phyloP scores from a whole-genome alignment of 2,113 vertebrate species.

The Acinonyx jubatus region DNA sequence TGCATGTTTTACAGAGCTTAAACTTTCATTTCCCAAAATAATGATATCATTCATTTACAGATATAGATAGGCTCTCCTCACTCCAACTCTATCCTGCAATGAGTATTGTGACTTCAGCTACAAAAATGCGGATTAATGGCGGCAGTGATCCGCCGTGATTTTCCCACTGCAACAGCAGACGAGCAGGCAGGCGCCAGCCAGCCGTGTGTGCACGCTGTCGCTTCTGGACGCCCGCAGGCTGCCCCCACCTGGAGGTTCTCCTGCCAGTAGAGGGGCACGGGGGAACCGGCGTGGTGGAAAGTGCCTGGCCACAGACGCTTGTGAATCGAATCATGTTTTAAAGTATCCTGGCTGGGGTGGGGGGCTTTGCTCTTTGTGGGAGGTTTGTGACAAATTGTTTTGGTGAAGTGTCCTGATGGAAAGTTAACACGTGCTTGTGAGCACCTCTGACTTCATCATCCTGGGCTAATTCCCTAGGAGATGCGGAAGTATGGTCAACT shows the following conservation, averaged over 20 bases:
- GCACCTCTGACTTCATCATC: background rate
- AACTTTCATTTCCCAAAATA: slow-evolving; percentile 92
- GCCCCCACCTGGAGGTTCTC: fast-evolving
- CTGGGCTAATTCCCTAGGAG: background rate
- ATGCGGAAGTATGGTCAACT: background rate
- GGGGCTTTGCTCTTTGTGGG: background rate
- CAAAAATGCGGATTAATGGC: slow-evolving; percentile 86
- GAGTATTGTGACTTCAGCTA: slow-evolving; percentile 84
- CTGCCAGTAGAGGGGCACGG: fast-evolving
- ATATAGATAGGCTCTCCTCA: slow-evolving; percentile 88
- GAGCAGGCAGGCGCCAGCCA: background rate
- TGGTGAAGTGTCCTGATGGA: background rate
- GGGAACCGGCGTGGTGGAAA: fast-evolving
- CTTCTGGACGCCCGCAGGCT: fast-evolving
- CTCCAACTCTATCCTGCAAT: slow-evolving; percentile 85
- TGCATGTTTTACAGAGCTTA: slow-evolving; percentile 89
- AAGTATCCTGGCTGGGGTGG: background rate
- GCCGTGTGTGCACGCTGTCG: fast-evolving
- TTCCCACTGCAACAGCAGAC: slow-evolving; percentile 72
- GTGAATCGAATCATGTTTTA: background rate
- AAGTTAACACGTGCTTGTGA: background rate
- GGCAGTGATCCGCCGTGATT: slow-evolving; percentile 63
- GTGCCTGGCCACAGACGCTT: background rate
- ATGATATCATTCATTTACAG: slow-evolving; percentile 92
- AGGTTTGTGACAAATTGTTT: background rate